Conservation (phyloP, 2,888 invertebrate species). For the Perithous albicinctus region DNA sequence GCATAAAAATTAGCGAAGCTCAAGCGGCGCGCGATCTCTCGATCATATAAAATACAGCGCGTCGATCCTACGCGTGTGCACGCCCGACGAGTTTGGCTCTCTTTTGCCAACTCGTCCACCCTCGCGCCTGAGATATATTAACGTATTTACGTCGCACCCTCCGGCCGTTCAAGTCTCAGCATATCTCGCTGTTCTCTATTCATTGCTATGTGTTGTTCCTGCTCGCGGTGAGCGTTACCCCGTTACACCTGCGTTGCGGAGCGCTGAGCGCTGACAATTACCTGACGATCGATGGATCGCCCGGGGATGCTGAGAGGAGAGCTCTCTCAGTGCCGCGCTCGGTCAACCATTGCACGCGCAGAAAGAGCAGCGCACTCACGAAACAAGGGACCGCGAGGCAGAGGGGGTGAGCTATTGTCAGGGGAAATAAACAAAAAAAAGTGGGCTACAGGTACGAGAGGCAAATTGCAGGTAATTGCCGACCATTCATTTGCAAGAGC, state of each 20-base stretch:
- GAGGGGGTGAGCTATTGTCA: slow-evolving; percentile 65
- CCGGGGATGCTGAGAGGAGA: slow-evolving; percentile 73
- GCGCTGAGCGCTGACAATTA: slow-evolving; percentile 84
- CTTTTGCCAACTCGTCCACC: slow-evolving; percentile 58
- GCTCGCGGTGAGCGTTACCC: slow-evolving; percentile 75
- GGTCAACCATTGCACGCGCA: slow-evolving; percentile 57
- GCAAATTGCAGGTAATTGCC: slow-evolving; percentile 83
- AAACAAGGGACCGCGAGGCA: slow-evolving; percentile 40
- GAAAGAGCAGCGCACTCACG: slow-evolving; percentile 43
- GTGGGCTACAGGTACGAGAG: slow-evolving; percentile 73
- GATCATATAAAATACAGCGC: slow-evolving; percentile 25
- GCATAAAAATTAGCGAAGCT: slow-evolving; percentile 60
- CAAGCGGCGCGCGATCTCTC: slow-evolving; percentile 35
- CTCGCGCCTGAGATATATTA: slow-evolving; percentile 74
- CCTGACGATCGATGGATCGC: slow-evolving; percentile 83
- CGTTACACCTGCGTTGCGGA: slow-evolving; percentile 80
- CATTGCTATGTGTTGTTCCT: slow-evolving; percentile 24
- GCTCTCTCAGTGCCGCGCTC: slow-evolving; percentile 44
- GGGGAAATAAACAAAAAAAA: too few relatives aligned
- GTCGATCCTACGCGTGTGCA: slow-evolving; percentile 15
- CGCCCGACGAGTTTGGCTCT: slow-evolving; percentile 18
- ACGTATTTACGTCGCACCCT: slow-evolving; percentile 79
- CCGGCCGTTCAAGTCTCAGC: slow-evolving; percentile 62
- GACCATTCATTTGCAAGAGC: slow-evolving; percentile 81
- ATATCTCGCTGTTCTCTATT: slow-evolving; percentile 54